These are phyloP conservation scores for Aegotheles bennettii DNA, from an alignment of 2,113 vertebrate genomes.

Conservation along the genomic window DNA sequence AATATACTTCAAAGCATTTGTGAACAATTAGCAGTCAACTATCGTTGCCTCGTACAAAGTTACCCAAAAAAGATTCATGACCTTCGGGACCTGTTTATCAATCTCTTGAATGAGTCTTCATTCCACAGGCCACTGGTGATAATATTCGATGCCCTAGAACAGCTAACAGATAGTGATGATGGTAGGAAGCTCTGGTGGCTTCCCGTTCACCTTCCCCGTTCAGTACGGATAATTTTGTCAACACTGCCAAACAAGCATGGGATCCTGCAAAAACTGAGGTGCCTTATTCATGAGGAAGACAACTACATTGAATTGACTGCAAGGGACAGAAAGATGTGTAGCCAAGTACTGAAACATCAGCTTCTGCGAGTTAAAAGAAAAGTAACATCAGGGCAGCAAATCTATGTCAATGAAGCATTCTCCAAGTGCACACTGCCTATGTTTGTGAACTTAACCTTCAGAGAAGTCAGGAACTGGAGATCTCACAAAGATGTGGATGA, in stretches of 20 bases:
- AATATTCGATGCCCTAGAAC: slow-evolving; percentile 91
- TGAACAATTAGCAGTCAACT: slow-evolving; percentile 94
- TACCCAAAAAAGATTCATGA: slow-evolving; percentile 96
- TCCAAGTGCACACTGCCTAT: slow-evolving; percentile 96
- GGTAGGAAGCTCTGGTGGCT: slow-evolving; percentile 98
- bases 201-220: slow-evolving; percentile 89
- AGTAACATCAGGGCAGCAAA: slow-evolving; percentile 98
- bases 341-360: slow-evolving; percentile 96
- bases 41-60: slow-evolving; percentile 91
- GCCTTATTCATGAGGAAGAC: slow-evolving; percentile 89
- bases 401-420: slow-evolving; percentile 95
- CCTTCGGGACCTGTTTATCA: slow-evolving; percentile 91
- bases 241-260: slow-evolving; percentile 96
- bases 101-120: slow-evolving; percentile 92
- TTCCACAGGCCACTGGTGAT: slow-evolving; percentile 91
- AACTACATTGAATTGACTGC: slow-evolving; percentile 90
- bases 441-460: slow-evolving; percentile 97
- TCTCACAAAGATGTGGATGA: slow-evolving; percentile 97
- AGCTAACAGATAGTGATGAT: slow-evolving; percentile 90
- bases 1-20: slow-evolving; percentile 93
- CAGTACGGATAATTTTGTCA: slow-evolving; percentile 90
- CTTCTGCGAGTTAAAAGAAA: slow-evolving; percentile 91
- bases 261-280: slow-evolving; percentile 93
- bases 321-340: slow-evolving; percentile 93
- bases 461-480: slow-evolving; percentile 92